Conservation (phyloP, 1,140 invertebrate species). For the Cotesia chilonis region DNA sequence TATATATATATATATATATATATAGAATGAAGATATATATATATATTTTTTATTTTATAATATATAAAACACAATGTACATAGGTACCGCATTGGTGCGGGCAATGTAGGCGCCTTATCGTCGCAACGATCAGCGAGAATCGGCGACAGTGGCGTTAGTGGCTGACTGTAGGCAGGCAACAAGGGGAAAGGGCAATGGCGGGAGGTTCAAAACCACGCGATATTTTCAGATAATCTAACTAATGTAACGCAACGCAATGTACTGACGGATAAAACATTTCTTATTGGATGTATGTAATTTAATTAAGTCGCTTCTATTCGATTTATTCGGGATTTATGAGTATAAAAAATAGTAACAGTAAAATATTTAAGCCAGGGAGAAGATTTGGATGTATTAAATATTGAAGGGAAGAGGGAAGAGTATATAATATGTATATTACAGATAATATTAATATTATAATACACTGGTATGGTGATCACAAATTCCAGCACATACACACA, state of each 20-base stretch:
- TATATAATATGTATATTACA: no score
- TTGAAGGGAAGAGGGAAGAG: no score
- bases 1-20: neutral
- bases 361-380: no score
- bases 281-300: neutral
- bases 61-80: conserved; percentile 5
- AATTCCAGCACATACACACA: no score
- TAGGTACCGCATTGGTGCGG: conserved; percentile 24
- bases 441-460: no score
- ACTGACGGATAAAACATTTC: neutral
- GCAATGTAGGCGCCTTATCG: conserved; percentile 35
- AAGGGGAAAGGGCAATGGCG: conserved; percentile 28
- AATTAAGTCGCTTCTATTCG: no score
- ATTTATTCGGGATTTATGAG: no score
- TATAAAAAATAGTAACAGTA: no score
- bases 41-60: neutral
- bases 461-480: no score
- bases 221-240: no score
- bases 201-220: conserved; percentile 27
- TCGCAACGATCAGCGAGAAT: conserved; percentile 27
- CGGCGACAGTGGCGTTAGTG: conserved; percentile 34
- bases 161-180: conserved; percentile 6
- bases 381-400: no score
- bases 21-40: neutral
- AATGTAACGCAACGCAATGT: neutral